phyloP scores from a whole-genome alignment of 2,797 vertebrate genomes.

The Menidia menidia region DNA sequence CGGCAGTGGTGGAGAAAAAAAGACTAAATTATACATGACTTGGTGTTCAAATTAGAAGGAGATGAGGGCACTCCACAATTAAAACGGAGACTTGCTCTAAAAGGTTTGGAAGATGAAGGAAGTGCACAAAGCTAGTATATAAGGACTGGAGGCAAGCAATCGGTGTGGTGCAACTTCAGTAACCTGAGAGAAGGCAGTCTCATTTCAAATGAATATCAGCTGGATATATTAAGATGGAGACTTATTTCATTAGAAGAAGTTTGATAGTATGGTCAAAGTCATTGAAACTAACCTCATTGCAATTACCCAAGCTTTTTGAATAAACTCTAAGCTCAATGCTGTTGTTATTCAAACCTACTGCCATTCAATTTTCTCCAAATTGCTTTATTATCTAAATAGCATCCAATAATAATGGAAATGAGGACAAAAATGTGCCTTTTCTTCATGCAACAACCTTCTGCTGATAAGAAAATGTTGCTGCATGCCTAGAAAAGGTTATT shows the following conservation, averaged over 20 bases:
- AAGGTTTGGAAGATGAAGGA: constrained; percentile 49
- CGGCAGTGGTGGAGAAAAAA: constrained; percentile 43
- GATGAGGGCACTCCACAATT: constrained; percentile 56
- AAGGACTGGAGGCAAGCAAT: constrained; percentile 21
- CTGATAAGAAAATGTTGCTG: not conserved
- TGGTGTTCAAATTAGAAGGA: constrained; percentile 63
- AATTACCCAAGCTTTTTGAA: constrained; percentile 10
- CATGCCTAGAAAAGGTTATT: not conserved
- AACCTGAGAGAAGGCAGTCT: not conserved
- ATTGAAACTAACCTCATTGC: not conserved
- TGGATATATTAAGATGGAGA: constrained; percentile 11
- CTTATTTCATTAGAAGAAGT: constrained; percentile 15
- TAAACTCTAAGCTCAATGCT: constrained; percentile 9
- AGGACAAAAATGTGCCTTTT: not conserved
- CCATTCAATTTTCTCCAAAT: constrained; percentile 10
- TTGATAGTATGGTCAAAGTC: constrained; percentile 18
- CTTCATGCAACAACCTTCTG: not conserved
- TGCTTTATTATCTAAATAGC: constrained; percentile 6
- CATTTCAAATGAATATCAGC: not conserved
- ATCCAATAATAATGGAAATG: constrained; percentile 3
- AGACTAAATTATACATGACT: constrained; percentile 63
- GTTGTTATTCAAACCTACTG: constrained; percentile 8
- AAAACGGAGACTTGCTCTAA: constrained; percentile 51
- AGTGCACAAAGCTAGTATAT: constrained; percentile 7
- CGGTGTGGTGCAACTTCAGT: not conserved